phyloP scores from a whole-genome alignment of 2,797 vertebrate species.

The Aplochiton taeniatus region DNA sequence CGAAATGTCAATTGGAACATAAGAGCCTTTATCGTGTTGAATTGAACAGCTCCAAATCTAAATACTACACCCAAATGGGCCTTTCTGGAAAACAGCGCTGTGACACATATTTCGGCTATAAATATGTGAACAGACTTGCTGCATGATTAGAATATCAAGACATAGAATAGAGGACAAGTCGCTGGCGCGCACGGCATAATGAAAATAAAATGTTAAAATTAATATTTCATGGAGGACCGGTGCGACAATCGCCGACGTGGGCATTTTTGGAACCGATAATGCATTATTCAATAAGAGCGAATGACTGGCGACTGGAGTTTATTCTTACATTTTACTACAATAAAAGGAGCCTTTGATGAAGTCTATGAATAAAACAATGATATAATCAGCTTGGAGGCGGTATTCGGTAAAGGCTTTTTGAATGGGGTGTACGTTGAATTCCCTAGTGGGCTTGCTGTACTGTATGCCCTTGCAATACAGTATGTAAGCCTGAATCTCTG shows the following conservation, averaged over 20 bases:
- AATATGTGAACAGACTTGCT: slow-evolving; percentile 31
- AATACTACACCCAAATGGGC: no score
- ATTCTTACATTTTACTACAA: slow-evolving; percentile 54
- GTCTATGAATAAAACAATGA: slow-evolving; percentile 51
- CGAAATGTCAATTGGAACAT: no score
- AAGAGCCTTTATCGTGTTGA: no score
- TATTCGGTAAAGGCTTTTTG: neutral
- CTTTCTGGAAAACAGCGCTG: neutral
- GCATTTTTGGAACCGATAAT: slow-evolving; percentile 59
- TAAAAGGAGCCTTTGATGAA: slow-evolving; percentile 43
- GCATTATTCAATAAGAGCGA: slow-evolving; percentile 70
- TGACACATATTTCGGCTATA: slow-evolving; percentile 23
- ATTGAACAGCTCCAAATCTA: no score
- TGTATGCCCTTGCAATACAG: neutral
- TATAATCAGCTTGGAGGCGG: slow-evolving; percentile 35
- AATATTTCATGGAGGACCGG: slow-evolving; percentile 78
- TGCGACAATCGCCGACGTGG: slow-evolving; percentile 69
- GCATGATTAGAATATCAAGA: slow-evolving; percentile 63
- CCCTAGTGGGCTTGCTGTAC: no score
- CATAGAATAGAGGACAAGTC: slow-evolving; percentile 61
- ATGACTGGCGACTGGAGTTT: slow-evolving; percentile 53
- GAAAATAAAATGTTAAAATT: slow-evolving; percentile 73
- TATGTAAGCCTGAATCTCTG: neutral
- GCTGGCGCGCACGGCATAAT: slow-evolving; percentile 60
- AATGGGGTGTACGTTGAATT: neutral